A percentile compares a stretch with the other conserved stretches of the same genome.
Evolutionary conservation across 2,888 invertebrate genomes (phyloP).

Genomic region (Pyrrhosoma nymphula): DNA sequence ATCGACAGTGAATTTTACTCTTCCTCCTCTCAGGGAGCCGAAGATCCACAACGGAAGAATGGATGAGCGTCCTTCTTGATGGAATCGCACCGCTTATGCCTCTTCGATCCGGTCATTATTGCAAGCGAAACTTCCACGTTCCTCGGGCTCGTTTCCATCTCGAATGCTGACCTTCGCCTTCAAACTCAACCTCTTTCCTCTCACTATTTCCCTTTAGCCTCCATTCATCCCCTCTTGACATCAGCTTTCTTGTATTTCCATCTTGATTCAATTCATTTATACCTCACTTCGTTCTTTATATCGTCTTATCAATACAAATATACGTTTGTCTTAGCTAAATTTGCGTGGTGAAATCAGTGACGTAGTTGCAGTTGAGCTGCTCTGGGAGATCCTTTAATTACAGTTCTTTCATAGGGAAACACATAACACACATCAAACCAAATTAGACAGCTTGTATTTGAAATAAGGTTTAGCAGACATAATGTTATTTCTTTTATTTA

Average conservation of each 20-base stretch:
- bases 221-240: not conserved
- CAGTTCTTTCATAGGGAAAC: too few species aligned
- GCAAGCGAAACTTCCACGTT: not conserved
- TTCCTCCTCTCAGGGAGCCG: not conserved
- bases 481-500: too few species aligned
- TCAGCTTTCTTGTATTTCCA: not conserved
- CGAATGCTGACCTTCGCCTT: not conserved
- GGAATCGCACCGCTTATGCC: not conserved
- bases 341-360: too few species aligned
- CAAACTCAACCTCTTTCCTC: not conserved
- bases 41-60: not conserved
- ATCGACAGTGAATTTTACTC: not conserved
- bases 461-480: too few species aligned
- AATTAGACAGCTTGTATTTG: too few species aligned
- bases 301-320: too few species aligned
- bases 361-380: too few species aligned
- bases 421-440: too few species aligned
- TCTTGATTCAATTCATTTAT: not conserved
- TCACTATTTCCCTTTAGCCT: not conserved
- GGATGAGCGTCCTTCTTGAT: not conserved
- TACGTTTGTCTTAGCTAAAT: too few species aligned
- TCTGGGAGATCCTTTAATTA: too few species aligned
- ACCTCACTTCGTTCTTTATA: not conserved
- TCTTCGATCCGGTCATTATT: constrained; percentile 16
- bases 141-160: not conserved